Evolutionary conservation across 2,113 vertebrate species (phyloP).

Genomic region (Bungarus multicinctus): DNA sequence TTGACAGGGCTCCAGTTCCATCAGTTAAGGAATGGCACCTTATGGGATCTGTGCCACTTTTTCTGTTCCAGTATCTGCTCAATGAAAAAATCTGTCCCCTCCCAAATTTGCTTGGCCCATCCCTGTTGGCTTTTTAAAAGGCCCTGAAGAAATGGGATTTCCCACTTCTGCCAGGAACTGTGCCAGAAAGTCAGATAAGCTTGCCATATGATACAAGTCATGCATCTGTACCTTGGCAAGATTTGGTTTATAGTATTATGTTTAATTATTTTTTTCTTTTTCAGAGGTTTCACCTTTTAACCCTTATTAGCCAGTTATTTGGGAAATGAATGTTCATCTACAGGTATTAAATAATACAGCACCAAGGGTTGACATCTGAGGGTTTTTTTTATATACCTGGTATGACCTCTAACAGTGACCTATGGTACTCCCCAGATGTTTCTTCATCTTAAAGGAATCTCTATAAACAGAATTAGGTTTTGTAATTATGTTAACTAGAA

Average conservation of each 20-base stretch:
- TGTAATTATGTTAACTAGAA: neutral
- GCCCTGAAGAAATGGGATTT: neutral
- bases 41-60: neutral
- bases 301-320: neutral
- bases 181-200: neutral
- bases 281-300: neutral
- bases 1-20: neutral
- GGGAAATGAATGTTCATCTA: neutral
- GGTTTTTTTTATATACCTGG: neutral
- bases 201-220: neutral
- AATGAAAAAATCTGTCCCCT: neutral
- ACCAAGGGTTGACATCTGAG: neutral
- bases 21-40: neutral
- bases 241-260: neutral
- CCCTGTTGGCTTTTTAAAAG: neutral
- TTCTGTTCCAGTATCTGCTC: neutral
- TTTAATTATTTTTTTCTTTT: neutral
- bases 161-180: neutral
- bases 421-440: neutral
- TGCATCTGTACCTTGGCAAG: neutral
- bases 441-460: neutral
- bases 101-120: neutral
- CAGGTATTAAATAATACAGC: neutral
- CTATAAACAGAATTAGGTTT: neutral
- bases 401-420: neutral